phyloP scores from a whole-genome alignment of 2,888 invertebrate species.

The Notodonta dromedarius region DNA sequence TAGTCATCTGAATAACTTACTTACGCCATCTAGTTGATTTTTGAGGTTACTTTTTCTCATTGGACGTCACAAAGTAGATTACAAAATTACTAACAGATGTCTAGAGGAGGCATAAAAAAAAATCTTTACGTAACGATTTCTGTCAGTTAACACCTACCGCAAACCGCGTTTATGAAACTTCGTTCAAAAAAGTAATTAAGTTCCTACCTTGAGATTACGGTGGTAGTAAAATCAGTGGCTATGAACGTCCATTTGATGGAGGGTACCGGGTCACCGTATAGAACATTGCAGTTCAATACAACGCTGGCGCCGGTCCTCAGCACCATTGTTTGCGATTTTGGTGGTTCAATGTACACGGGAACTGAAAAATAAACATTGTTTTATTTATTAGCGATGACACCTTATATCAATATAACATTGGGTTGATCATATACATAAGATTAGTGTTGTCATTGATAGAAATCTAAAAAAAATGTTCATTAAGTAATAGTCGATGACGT shows the following conservation, averaged over 20 bases:
- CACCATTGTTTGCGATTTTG: constrained; percentile 33
- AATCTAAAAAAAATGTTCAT: no score
- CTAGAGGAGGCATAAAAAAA: no score
- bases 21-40: no score
- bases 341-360: constrained; percentile 61
- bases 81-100: no score
- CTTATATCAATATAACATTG: neutral
- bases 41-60: no score
- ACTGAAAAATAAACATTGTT: constrained; percentile 44
- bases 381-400: neutral
- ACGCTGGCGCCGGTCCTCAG: constrained; percentile 42
- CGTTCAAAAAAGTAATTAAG: neutral
- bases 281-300: constrained; percentile 52
- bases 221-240: constrained; percentile 42
- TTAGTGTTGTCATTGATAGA: no score
- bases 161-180: no score
- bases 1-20: no score
- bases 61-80: no score
- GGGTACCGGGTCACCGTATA: constrained; percentile 60
- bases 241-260: constrained; percentile 61
- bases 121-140: no score
- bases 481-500: no score
- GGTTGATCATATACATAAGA: neutral
- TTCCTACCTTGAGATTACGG: constrained; percentile 43
- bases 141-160: no score